Conservation (phyloP, 2,888 invertebrate species). For the Gasteruption jaculator region DNA sequence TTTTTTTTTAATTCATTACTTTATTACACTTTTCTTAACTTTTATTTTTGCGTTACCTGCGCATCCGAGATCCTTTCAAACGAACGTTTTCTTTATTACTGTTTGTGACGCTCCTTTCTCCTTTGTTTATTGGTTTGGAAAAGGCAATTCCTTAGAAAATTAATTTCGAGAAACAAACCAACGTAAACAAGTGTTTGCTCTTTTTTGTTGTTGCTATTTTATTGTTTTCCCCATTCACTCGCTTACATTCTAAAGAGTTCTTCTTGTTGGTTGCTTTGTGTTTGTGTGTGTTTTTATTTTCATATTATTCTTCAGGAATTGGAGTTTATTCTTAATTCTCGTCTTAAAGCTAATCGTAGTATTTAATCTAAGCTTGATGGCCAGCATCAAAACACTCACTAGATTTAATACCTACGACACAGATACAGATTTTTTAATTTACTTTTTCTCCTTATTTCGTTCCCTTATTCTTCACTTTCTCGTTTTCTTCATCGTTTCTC, state of each 20-base stretch:
- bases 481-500: neutral
- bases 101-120: neutral
- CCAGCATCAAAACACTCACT: constrained; percentile 50
- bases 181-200: too few species aligned
- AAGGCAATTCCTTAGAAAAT: too few species aligned
- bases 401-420: constrained; percentile 49
- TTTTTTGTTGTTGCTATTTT: too few species aligned
- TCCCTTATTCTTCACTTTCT: constrained; percentile 12
- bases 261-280: constrained; percentile 3
- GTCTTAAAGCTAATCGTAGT: constrained; percentile 34
- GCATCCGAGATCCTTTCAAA: constrained; percentile 16
- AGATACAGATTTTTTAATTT: constrained; percentile 42
- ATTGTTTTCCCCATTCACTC: too few species aligned
- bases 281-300: constrained; percentile 3
- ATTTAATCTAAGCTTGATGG: constrained; percentile 45
- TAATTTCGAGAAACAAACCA: too few species aligned
- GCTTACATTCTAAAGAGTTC: neutral
- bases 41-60: constrained; percentile 20
- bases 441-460: constrained; percentile 10
- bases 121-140: neutral
- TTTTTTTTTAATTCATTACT: constrained; percentile 10
- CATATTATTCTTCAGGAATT: constrained; percentile 4
- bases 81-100: constrained; percentile 1
- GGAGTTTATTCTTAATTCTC: constrained; percentile 25
- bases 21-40: neutral